Evolutionary conservation across 2,113 vertebrate genomes (phyloP).

Genomic region (Aptenodytes patagonicus): DNA sequence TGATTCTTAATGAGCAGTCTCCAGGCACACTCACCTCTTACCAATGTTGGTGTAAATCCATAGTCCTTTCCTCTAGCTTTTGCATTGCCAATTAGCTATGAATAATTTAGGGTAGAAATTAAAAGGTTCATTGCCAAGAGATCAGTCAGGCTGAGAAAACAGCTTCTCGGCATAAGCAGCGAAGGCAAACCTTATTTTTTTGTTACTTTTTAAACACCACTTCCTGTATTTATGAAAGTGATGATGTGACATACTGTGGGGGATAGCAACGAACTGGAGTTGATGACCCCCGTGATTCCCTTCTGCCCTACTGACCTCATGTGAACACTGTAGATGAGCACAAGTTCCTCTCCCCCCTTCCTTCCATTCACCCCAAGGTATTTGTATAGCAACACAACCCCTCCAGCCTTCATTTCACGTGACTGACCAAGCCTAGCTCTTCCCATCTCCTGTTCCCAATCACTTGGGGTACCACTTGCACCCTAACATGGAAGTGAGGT

Average conservation of each 20-base stretch:
- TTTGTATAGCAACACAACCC: background rate
- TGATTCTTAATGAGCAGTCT: background rate
- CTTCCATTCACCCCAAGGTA: background rate
- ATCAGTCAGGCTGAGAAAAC: background rate
- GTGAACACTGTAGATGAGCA: background rate
- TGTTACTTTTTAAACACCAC: background rate
- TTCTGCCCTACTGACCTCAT: background rate
- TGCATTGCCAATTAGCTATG: background rate
- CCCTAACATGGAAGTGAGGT: background rate
- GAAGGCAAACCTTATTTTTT: background rate
- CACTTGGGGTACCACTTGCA: too few relatives aligned
- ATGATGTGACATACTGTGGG: background rate
- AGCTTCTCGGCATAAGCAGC: background rate
- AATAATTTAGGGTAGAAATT: background rate
- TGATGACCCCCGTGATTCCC: rapidly evolving
- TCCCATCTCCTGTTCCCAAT: background rate
- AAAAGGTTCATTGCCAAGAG: background rate
- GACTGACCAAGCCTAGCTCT: background rate
- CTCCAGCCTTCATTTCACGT: background rate
- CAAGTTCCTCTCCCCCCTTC: background rate
- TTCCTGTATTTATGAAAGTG: background rate
- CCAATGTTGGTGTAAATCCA: background rate
- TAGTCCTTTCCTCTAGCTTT: background rate
- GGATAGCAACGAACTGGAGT: background rate
- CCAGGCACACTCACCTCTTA: background rate